phyloP scores from a whole-genome alignment of 2,888 invertebrate species.

The Leptinotarsa tumamoca region DNA sequence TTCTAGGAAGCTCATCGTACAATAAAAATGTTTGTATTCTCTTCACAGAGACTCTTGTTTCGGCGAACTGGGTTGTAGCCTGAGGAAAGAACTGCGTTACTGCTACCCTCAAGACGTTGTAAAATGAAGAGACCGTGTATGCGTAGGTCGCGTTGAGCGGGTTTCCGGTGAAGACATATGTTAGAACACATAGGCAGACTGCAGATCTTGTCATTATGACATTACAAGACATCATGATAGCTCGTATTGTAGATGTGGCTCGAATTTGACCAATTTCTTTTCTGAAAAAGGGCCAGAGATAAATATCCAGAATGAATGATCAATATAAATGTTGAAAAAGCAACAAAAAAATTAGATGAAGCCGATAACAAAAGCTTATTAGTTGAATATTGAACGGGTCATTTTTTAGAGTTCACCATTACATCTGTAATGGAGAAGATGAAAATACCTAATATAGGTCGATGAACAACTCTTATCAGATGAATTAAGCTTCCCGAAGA shows the following conservation, averaged over 20 bases:
- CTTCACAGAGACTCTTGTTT: slow-evolving; percentile 61
- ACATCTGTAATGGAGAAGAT: no score
- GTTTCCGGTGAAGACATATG: slow-evolving; percentile 77
- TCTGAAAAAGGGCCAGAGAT: slow-evolving; percentile 63
- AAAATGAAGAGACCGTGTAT: slow-evolving; percentile 81
- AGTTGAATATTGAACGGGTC: no score
- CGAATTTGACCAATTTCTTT: slow-evolving; percentile 76
- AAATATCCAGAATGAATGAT: no score
- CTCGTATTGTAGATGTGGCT: slow-evolving; percentile 74
- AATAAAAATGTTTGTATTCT: slow-evolving; percentile 71
- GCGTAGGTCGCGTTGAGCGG: slow-evolving; percentile 72
- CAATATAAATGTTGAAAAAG: no score
- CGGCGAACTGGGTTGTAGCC: slow-evolving; percentile 78
- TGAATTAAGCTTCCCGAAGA: no score
- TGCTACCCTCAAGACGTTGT: slow-evolving; percentile 73
- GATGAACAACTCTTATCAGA: no score
- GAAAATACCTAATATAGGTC: no score
- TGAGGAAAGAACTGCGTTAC: slow-evolving; percentile 75
- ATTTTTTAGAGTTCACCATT: no score
- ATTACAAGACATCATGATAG: slow-evolving; percentile 73
- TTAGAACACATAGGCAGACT: slow-evolving; percentile 81
- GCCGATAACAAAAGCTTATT: no score
- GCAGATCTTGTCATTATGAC: slow-evolving; percentile 87
- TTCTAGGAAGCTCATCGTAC: slow-evolving; percentile 52
- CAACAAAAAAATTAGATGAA: no score